Conservation (phyloP, 2,797 vertebrate genomes). For the Pipistrellus kuhlii region DNA sequence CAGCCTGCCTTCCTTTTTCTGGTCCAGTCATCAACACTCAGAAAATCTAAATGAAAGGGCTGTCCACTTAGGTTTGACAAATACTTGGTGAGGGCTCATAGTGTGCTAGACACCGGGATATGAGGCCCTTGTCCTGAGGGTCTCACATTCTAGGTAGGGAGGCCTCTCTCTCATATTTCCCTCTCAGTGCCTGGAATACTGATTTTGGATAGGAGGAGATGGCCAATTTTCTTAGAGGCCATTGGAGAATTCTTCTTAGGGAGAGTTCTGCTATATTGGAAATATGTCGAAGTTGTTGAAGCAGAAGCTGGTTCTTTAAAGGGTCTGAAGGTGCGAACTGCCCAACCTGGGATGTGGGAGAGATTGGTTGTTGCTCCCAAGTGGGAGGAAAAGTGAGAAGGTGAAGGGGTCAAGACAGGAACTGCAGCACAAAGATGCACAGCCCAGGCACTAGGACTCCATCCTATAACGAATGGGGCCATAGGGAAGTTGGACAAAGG, state of each 20-base stretch:
- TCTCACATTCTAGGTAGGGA: background rate
- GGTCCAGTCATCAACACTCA: background rate
- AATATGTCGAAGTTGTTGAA: background rate
- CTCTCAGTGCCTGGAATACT: background rate
- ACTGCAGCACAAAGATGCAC: background rate
- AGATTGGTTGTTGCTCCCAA: background rate
- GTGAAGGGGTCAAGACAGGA: background rate
- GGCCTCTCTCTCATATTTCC: background rate
- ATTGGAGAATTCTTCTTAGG: background rate
- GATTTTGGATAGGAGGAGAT: background rate
- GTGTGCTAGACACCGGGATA: background rate
- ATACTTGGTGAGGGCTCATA: background rate
- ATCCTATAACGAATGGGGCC: background rate
- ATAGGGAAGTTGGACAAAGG: background rate
- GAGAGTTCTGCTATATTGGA: background rate
- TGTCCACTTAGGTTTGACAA: background rate
- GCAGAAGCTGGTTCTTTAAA: background rate
- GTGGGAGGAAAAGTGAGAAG: background rate
- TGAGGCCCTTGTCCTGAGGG: background rate
- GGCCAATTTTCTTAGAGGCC: background rate
- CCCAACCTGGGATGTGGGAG: background rate
- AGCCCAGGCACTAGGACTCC: background rate
- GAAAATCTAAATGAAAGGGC: constrained; percentile 14
- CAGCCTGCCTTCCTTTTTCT: background rate
- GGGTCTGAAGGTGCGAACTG: background rate